Evolutionary conservation across 2,113 vertebrate genomes (phyloP).

Genomic region (Nycticryphes semicollaris): DNA sequence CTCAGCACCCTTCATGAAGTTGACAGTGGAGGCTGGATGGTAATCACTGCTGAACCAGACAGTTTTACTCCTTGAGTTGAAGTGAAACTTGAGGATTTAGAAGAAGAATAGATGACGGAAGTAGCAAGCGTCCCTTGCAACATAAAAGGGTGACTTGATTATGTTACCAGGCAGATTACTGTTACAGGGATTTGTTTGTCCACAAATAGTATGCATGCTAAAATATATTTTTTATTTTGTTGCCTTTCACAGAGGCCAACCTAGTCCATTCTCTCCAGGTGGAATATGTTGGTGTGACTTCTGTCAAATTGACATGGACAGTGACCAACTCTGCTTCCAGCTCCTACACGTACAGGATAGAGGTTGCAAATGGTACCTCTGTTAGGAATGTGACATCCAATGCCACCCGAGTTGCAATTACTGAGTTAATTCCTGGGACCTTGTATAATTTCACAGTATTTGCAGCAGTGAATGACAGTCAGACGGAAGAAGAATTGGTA

Average conservation of each 20-base stretch:
- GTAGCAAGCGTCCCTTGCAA: not conserved
- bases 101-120: not conserved
- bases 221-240: not conserved
- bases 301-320: not conserved
- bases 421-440: fast-evolving
- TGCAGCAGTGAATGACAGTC: fast-evolving
- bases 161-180: not conserved
- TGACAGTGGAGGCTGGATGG: not conserved
- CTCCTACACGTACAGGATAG: fast-evolving
- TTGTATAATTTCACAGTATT: not conserved
- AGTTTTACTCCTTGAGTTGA: not conserved
- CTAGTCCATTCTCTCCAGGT: not conserved
- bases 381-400: fast-evolving
- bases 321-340: fast-evolving
- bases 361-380: fast-evolving
- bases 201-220: not conserved
- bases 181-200: not conserved
- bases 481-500: not conserved
- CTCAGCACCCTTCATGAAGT: not conserved
- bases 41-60: not conserved
- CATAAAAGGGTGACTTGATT: not conserved
- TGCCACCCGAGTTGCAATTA: fast-evolving
- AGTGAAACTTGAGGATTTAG: not conserved
- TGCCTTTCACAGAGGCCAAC: not conserved
- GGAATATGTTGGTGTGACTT: not conserved